phyloP scores from a whole-genome alignment of 2,113 vertebrate genomes.

The Lophura nycthemera region DNA sequence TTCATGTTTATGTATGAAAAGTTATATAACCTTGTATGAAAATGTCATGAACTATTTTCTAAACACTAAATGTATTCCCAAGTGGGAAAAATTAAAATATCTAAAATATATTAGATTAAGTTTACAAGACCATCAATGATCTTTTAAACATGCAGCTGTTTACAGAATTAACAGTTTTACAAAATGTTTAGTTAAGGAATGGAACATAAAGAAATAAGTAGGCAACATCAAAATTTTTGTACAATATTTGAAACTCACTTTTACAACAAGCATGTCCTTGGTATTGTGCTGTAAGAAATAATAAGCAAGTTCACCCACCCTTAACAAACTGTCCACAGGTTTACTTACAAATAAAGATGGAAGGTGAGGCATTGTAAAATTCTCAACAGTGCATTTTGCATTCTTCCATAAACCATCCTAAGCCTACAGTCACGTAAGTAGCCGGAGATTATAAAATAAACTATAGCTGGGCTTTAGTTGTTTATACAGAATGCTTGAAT shows the following conservation, averaged over 20 bases:
- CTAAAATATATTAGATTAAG: constrained; percentile 88
- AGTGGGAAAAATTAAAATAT: constrained; percentile 87
- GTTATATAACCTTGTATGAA: constrained; percentile 88
- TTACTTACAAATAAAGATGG: constrained; percentile 76
- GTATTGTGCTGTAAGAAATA: constrained; percentile 84
- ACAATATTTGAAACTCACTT: constrained; percentile 80
- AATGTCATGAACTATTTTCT: constrained; percentile 82
- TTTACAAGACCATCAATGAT: constrained; percentile 84
- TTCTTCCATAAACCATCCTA: constrained; percentile 75
- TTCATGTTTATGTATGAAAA: constrained; percentile 88
- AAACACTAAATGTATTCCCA: constrained; percentile 84
- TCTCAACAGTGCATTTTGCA: constrained; percentile 78
- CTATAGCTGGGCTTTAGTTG: constrained; percentile 75
- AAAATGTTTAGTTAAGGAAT: constrained; percentile 81
- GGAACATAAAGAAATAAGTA: constrained; percentile 81
- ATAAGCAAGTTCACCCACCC: constrained; percentile 73
- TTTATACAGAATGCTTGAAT: constrained; percentile 75
- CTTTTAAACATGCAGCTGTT: constrained; percentile 92
- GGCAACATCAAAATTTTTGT: constrained; percentile 77
- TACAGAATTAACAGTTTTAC: constrained; percentile 86
- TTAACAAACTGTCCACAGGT: constrained; percentile 79
- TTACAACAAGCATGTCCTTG: constrained; percentile 83
- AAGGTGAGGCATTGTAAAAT: constrained; percentile 75
- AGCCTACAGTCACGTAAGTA: constrained; percentile 73
- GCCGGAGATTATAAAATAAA: constrained; percentile 80